Evolutionary conservation across 1,140 invertebrate genomes (phyloP).

Genomic region (Solenopsis fugax): DNA sequence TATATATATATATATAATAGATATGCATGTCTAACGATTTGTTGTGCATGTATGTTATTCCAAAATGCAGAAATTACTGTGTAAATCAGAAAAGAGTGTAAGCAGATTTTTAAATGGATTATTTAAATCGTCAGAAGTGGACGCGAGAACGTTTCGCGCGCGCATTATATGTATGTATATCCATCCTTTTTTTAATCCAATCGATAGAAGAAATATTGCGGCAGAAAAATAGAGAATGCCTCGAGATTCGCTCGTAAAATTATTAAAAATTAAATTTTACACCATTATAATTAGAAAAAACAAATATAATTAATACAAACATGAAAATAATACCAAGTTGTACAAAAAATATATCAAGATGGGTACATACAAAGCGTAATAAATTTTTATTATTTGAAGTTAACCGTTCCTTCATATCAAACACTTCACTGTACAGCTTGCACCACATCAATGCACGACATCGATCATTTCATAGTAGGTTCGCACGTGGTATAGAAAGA

Average conservation of each 20-base stretch:
- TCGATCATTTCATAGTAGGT: background rate
- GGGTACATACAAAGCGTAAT: background rate
- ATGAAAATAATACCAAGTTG: background rate
- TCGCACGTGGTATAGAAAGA: background rate
- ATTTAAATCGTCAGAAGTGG: background rate
- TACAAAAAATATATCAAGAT: background rate
- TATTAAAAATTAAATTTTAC: background rate
- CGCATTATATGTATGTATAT: background rate
- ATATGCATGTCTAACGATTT: background rate
- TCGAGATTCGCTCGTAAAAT: conserved; percentile 4
- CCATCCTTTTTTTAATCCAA: background rate
- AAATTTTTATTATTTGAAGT: background rate
- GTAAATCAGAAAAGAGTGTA: background rate
- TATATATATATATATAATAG: conserved; percentile 26
- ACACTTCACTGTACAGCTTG: conserved; percentile 21
- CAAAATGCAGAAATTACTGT: background rate
- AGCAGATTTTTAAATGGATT: background rate
- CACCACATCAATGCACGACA: background rate
- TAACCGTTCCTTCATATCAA: background rate
- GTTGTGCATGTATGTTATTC: background rate
- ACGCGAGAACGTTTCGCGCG: no score
- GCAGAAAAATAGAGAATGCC: background rate
- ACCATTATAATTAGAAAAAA: conserved; percentile 1
- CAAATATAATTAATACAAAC: background rate
- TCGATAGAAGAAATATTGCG: conserved; percentile 7